A percentile compares a stretch with the other conserved stretches of the same genome.
Conservation (phyloP, 1,140 invertebrate genomes). For the Drosophila nikananu region DNA sequence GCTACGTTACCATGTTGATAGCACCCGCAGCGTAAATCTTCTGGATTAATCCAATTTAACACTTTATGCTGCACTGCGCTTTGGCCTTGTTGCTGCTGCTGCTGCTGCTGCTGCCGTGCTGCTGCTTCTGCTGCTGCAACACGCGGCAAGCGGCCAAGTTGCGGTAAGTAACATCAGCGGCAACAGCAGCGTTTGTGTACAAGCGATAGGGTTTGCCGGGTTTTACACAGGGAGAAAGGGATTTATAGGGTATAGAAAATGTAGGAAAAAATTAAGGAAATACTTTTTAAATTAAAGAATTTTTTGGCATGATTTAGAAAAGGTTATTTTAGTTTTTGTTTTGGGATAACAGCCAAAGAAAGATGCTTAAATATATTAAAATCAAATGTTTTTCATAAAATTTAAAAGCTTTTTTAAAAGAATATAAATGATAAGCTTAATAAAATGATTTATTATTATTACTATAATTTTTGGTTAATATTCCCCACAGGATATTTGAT, state of each 20-base stretch:
- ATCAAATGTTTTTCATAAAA: no score
- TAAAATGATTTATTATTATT: no score
- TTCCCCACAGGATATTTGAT: no score
- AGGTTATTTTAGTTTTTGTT: not conserved
- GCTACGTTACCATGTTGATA: slow-evolving; percentile 77
- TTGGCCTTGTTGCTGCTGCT: slow-evolving; percentile 62
- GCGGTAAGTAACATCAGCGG: slow-evolving; percentile 46
- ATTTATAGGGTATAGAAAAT: not conserved
- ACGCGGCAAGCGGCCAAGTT: slow-evolving; percentile 27
- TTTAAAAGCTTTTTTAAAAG: no score
- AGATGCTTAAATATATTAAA: no score
- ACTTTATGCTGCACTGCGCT: slow-evolving; percentile 84
- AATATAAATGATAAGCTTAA: no score
- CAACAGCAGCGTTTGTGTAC: slow-evolving; percentile 23
- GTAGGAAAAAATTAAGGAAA: not conserved
- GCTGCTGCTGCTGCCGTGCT: not conserved
- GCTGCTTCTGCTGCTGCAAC: slow-evolving; percentile 6
- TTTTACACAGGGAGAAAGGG: slow-evolving; percentile 39
- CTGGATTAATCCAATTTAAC: slow-evolving; percentile 85
- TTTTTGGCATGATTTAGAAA: not conserved
- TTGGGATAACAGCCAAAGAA: no score
- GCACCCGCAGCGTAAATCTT: slow-evolving; percentile 85
- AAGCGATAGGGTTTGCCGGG: slow-evolving; percentile 52
- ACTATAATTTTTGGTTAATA: no score
- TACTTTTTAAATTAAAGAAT: no score